Evolutionary conservation across 2,888 invertebrate species (phyloP).

Genomic region (Agonum fuliginosum): DNA sequence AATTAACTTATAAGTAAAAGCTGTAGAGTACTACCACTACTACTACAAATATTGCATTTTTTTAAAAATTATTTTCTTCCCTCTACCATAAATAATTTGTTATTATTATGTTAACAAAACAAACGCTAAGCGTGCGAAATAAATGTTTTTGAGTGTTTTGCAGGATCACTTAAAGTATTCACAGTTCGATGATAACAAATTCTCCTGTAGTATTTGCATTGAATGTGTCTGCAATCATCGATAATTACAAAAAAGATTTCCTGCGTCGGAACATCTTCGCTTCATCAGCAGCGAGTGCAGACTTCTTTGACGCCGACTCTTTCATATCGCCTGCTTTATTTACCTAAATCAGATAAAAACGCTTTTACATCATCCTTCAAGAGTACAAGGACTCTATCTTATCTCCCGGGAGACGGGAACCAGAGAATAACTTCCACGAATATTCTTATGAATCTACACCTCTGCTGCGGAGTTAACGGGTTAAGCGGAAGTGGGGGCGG

Average conservation of each 20-base stretch:
- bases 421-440: background rate
- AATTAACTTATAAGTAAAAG: too few relatives aligned
- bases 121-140: too few relatives aligned
- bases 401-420: background rate
- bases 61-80: too few relatives aligned
- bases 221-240: background rate
- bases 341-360: constrained; percentile 53
- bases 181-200: too few relatives aligned
- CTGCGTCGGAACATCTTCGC: background rate
- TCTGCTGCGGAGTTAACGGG: background rate
- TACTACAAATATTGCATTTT: too few relatives aligned
- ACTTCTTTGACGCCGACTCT: background rate
- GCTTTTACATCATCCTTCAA: constrained; percentile 48
- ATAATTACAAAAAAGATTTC: background rate
- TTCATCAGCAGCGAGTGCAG: background rate
- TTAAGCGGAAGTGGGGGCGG: background rate
- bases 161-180: too few relatives aligned
- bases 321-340: constrained; percentile 23
- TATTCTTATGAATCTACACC: background rate
- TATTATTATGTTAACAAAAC: too few relatives aligned
- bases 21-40: too few relatives aligned
- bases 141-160: too few relatives aligned
- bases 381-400: background rate
- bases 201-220: background rate
- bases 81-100: too few relatives aligned